Percentiles rank a stretch among this genome's conserved stretches.
phyloP scores from a whole-genome alignment of 2,113 vertebrate species.

The Camelus bactrianus region DNA sequence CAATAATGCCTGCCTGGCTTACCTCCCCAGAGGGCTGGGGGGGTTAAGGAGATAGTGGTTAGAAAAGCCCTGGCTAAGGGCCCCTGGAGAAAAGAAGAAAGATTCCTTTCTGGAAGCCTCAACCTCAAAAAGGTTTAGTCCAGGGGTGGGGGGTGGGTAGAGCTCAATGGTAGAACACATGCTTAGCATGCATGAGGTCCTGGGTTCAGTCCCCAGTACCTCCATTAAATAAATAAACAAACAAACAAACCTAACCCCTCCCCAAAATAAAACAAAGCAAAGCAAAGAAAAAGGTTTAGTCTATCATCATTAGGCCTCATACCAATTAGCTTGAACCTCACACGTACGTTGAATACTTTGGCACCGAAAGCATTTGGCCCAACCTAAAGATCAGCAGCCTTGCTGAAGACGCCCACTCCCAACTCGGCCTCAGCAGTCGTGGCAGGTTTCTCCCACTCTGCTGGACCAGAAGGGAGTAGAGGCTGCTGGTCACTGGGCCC shows the following conservation, averaged over 20 bases:
- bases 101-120: not conserved
- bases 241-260: too few species aligned
- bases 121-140: not conserved
- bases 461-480: not conserved
- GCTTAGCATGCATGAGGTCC: too few species aligned
- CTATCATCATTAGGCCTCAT: not conserved
- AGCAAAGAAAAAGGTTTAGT: not conserved
- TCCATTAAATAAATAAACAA: too few species aligned
- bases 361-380: not conserved
- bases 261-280: too few species aligned
- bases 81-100: not conserved
- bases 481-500: not conserved
- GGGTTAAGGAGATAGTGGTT: not conserved
- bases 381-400: not conserved
- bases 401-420: not conserved
- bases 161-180: too few species aligned
- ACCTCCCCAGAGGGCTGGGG: not conserved
- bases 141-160: too few species aligned
- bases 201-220: too few species aligned
- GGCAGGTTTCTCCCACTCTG: not conserved
- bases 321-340: not conserved
- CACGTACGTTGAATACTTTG: not conserved
- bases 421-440: not conserved
- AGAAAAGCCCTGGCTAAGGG: not conserved
- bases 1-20: not conserved